These are phyloP conservation scores for Halichondria panicea DNA, from an alignment of 37 sponge, comb jelly and placozoan genomes.

Conservation along the genomic window DNA sequence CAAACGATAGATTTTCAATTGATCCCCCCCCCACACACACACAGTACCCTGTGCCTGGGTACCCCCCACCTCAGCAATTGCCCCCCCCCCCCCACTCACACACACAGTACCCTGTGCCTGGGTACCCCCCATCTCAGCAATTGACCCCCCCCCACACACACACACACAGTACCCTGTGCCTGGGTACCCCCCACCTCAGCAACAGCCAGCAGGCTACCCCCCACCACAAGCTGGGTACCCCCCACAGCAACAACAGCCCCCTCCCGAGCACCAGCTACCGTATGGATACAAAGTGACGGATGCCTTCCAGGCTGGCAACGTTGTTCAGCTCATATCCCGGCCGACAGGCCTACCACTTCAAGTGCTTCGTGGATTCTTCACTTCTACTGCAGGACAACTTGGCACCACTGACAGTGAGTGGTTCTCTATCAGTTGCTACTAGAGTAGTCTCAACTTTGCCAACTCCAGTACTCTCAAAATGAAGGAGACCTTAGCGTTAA, in stretches of 20 bases:
- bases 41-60: constrained; percentile 2
- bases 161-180: not conserved
- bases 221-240: constrained; percentile 1
- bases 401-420: constrained; percentile 23
- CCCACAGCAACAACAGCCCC: not conserved
- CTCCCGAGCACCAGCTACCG: constrained; percentile 25
- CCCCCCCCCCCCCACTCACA: not conserved
- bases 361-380: constrained; percentile 2
- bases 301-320: constrained; percentile 54
- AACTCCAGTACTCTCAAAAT: no score
- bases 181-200: not conserved
- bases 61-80: not conserved
- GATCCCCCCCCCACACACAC: constrained; percentile 11
- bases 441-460: no score
- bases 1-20: no score
- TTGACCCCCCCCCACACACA: not conserved
- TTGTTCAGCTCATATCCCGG: constrained; percentile 52
- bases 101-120: not conserved
- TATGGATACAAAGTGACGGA: constrained; percentile 42
- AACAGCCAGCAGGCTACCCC: not conserved
- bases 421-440: no score
- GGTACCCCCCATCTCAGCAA: not conserved
- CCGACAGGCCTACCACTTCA: constrained; percentile 27
- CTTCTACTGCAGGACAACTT: constrained; percentile 25
- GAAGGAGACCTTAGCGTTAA: no score